Conservation (phyloP, 1,140 invertebrate species). For the Drosophila auraria region DNA sequence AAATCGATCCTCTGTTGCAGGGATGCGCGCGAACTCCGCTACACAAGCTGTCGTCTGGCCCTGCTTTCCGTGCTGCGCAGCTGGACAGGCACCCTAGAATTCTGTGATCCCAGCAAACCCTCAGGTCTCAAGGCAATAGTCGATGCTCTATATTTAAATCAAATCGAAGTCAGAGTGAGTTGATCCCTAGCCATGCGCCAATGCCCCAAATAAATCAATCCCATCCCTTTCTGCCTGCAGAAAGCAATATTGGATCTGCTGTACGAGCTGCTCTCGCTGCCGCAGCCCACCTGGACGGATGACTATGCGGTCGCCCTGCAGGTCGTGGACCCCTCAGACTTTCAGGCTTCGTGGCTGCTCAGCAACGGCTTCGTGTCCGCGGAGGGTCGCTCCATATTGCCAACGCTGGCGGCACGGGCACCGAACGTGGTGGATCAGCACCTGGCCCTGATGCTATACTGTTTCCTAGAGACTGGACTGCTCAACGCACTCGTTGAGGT, state of each 20-base stretch:
- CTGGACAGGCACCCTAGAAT: constrained; percentile 94
- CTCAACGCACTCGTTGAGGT: constrained; percentile 96
- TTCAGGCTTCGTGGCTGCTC: constrained; percentile 93
- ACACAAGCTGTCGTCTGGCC: constrained; percentile 93
- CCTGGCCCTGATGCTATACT: constrained; percentile 94
- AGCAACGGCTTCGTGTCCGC: constrained; percentile 96
- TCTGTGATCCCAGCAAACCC: constrained; percentile 91
- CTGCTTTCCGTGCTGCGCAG: constrained; percentile 94
- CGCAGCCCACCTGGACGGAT: constrained; percentile 95
- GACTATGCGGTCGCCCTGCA: constrained; percentile 94
- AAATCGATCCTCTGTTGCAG: constrained; percentile 84
- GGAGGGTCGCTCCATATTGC: constrained; percentile 93
- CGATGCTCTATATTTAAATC: constrained; percentile 94
- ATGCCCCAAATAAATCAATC: constrained; percentile 53
- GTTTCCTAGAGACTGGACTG: constrained; percentile 94
- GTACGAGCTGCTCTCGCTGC: constrained; percentile 94
- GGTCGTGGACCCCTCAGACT: constrained; percentile 93
- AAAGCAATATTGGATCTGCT: constrained; percentile 95
- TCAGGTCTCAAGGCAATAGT: constrained; percentile 93
- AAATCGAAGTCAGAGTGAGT: constrained; percentile 94
- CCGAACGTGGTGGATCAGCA: constrained; percentile 97
- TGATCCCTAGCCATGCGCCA: background rate
- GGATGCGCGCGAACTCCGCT: constrained; percentile 92
- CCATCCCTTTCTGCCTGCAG: constrained; percentile 84
- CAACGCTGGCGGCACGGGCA: constrained; percentile 92